Conservation (phyloP, 2,888 invertebrate species). For the Hyppa rectilinea region DNA sequence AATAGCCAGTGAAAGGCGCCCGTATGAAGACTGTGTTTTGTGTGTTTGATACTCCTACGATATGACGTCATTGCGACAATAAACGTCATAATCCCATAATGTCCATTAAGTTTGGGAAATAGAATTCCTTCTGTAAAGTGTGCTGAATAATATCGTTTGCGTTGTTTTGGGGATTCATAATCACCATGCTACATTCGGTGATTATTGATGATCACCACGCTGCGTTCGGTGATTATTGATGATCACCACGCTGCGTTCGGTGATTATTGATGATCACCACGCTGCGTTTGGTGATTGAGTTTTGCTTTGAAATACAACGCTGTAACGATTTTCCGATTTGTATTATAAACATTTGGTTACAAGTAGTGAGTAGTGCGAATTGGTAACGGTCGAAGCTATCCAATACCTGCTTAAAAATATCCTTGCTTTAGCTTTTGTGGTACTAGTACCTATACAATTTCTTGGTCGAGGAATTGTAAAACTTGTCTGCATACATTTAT, state of each 20-base stretch:
- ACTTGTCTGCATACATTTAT: no score
- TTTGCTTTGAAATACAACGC: conserved; percentile 9
- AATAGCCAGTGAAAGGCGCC: conserved; percentile 71
- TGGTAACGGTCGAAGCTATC: conserved; percentile 55
- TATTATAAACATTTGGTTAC: conserved; percentile 43
- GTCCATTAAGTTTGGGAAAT: not conserved
- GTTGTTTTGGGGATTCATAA: conserved; percentile 13
- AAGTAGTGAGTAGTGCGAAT: conserved; percentile 58
- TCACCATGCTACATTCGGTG: conserved; percentile 5
- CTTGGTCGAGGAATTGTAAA: not conserved
- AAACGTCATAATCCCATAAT: conserved; percentile 22
- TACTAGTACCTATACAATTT: not conserved
- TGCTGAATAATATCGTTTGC: conserved; percentile 8
- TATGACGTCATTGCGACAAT: conserved; percentile 31
- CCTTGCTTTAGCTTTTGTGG: conserved; percentile 51
- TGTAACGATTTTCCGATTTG: conserved; percentile 19
- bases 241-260: not conserved
- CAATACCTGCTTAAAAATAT: conserved; percentile 46
- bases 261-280: conserved; percentile 12
- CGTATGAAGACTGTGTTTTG: conserved; percentile 83
- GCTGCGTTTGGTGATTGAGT: conserved; percentile 9
- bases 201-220: conserved; percentile 6
- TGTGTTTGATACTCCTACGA: conserved; percentile 80
- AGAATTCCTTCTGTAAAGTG: conserved; percentile 13
- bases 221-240: conserved; percentile 19